Evolutionary conservation across 2,888 invertebrate genomes (phyloP).

Genomic region (Eupithecia pulchellata): DNA sequence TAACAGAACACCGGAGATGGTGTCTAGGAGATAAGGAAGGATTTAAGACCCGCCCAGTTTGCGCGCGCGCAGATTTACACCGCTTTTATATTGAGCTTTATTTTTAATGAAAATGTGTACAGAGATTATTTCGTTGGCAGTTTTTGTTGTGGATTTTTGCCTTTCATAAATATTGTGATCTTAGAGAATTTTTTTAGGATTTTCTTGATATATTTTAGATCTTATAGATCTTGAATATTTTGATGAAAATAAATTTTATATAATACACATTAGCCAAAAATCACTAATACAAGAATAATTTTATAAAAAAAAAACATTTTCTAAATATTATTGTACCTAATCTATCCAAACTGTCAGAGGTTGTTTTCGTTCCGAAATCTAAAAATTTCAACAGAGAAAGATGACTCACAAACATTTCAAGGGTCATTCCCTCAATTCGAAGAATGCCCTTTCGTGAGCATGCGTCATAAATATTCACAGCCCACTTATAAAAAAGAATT

Average conservation of each 20-base stretch:
- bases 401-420: slow-evolving; percentile 8
- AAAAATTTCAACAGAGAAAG: neutral
- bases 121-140: slow-evolving; percentile 12
- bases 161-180: slow-evolving; percentile 20
- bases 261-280: too few species aligned
- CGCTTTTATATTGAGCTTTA: slow-evolving; percentile 39
- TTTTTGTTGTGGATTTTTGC: slow-evolving; percentile 26
- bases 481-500: neutral
- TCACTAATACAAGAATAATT: too few species aligned
- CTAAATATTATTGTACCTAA: neutral
- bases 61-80: slow-evolving; percentile 40
- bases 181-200: too few species aligned
- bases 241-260: too few species aligned
- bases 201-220: too few species aligned
- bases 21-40: slow-evolving; percentile 50
- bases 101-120: slow-evolving; percentile 37
- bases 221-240: too few species aligned
- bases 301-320: too few species aligned
- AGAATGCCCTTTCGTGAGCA: slow-evolving; percentile 3
- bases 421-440: slow-evolving; percentile 7
- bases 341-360: neutral
- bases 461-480: slow-evolving; percentile 2
- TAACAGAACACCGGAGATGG: slow-evolving; percentile 47
- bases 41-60: slow-evolving; percentile 44
- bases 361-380: neutral